Conservation (phyloP, 2,113 vertebrate species). For the Caretta caretta region DNA sequence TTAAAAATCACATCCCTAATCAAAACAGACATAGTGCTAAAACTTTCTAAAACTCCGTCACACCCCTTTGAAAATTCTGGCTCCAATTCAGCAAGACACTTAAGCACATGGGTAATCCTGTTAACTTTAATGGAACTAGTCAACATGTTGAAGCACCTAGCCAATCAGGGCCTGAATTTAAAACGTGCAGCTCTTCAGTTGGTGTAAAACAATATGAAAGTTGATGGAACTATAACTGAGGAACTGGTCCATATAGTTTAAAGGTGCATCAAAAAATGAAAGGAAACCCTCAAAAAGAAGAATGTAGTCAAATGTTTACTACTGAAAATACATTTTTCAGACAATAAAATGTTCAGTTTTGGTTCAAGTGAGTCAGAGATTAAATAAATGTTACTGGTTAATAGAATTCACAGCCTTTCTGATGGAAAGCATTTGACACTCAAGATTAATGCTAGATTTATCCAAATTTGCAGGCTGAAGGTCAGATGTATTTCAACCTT, state of each 20-base stretch:
- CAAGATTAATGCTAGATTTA: not conserved
- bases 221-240: not conserved
- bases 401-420: not conserved
- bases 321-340: not conserved
- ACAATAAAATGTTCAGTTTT: accelerated
- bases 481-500: not conserved
- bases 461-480: not conserved
- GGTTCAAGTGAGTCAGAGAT: not conserved
- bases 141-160: not conserved
- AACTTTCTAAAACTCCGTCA: not conserved
- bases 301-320: not conserved
- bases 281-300: not conserved
- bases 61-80: not conserved
- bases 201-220: not conserved
- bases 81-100: too few species aligned
- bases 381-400: not conserved
- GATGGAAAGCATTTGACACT: not conserved
- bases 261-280: not conserved
- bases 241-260: not conserved
- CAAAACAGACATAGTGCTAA: not conserved
- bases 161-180: not conserved
- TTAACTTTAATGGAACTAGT: not conserved
- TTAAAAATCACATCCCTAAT: not conserved
- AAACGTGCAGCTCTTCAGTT: not conserved
- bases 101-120: not conserved